These are phyloP conservation scores for Ips nitidus DNA, from an alignment of 1,140 invertebrate species.

Conservation along the genomic window DNA sequence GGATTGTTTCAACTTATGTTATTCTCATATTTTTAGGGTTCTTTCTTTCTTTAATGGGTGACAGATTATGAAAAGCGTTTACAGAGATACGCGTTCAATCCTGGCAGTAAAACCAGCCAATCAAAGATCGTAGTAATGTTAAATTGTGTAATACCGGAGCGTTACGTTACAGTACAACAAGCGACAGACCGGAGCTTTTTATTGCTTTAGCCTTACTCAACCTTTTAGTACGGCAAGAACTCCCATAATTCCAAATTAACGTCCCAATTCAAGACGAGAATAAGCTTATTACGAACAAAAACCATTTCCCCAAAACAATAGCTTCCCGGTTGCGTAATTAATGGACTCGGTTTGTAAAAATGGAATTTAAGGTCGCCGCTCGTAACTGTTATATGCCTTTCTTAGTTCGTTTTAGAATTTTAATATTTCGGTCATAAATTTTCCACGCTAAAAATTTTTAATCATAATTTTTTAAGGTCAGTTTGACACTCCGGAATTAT, in stretches of 20 bases:
- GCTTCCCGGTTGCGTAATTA: constrained; percentile 23
- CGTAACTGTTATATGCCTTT: constrained; percentile 8
- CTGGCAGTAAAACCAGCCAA: too few relatives aligned
- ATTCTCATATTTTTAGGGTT: too few relatives aligned
- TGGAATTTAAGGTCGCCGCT: constrained; percentile 13
- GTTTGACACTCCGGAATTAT: too few relatives aligned
- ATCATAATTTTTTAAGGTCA: neutral
- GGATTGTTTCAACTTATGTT: too few relatives aligned
- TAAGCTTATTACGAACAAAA: constrained; percentile 28
- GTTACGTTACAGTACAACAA: constrained; percentile 7
- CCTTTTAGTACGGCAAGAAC: constrained; percentile 21
- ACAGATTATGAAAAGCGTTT: too few relatives aligned
- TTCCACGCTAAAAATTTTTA: neutral
- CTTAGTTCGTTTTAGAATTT: neutral
- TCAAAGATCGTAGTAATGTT: neutral
- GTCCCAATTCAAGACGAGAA: constrained; percentile 23
- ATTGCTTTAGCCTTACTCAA: constrained; percentile 10
- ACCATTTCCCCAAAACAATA: constrained; percentile 22
- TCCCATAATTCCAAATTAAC: constrained; percentile 26
- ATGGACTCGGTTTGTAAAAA: constrained; percentile 24
- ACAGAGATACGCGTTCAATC: too few relatives aligned
- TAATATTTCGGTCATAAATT: neutral
- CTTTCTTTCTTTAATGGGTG: too few relatives aligned
- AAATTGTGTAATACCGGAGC: neutral
- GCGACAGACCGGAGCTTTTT: constrained; percentile 17